Evolutionary conservation across 2,797 vertebrate species (phyloP), one percentile per base, ranked within the genome.

Genomic region (Hippoglossus hippoglossus): DNA sequence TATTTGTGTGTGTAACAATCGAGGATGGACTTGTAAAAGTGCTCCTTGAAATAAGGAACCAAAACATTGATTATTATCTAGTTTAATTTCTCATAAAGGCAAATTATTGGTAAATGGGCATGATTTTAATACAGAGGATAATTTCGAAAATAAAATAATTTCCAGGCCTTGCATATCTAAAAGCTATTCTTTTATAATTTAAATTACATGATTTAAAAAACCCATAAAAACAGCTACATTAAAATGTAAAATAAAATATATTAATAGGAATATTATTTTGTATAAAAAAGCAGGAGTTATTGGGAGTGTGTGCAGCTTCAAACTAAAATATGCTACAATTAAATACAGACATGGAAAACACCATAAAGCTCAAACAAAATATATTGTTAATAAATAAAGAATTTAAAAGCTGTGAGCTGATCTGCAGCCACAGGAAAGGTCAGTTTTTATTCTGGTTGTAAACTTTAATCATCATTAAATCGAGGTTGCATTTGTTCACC

Each of bases 381-480:
- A 44, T 44, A 18, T 18, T 63, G 13, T 46, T 16, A 6, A 46
- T 18, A 46, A 16, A n/a, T 49, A 47, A 6, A 47, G 9, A n/a
- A 7, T 19, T n/a, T 18, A 3, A 7, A 58, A 5, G 34, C 5
- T 19, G 10, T 18, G 18, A 7, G 13, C 5, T 50, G 64, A 52
- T 47, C 58, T 52, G 31, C 15, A 60, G 13, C 39, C 13, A 21
- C 51, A 10, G 46, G 46, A 19, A 6, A 8, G 9, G 44, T 74
- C 47, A 68, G 54, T 55, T 72, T 36, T 60, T 50, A 60, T 73
- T 28, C 24, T 54, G 65, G 71, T 71, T 71, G 62, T 80, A 54
- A 82, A 85, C 75, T 88, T 67, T 70, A 84, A 86, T 78, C 73
- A 65, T 36, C 72, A 50, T 53, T 75, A 75, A 84, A 80, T 77